Evolutionary conservation across 2,797 vertebrate species (phyloP), one percentile per base, ranked within the genome.

Genomic region (Pteronotus mesoamericanus): DNA sequence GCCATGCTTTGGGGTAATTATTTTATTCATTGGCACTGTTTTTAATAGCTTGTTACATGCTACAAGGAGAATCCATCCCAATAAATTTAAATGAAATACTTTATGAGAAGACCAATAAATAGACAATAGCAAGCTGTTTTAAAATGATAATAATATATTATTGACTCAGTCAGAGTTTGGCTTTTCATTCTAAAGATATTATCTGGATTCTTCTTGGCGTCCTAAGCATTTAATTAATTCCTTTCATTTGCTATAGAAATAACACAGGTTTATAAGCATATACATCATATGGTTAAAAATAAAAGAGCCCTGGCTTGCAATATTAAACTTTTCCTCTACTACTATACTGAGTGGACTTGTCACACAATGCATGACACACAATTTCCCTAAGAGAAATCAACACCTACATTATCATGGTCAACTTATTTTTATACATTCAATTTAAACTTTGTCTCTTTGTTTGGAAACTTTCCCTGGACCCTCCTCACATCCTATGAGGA

Each of bases 91-190:
- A 51, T 86, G 86, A 97, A 96, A 96, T 75, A 6, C 4, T 69
- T 69, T 84, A 74, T 78, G 89, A 92, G 6, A 22, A 37, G 24
- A 26, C 29, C 51, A 94, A 95, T 91, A 96, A 77, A 90, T 51
- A 93, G 44, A 94, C 1, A 42, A 95, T 1, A 89, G 32, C 53
- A 82, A 51, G n/a, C 86, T 75, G 2, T 0, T 89, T 92, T 24
- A 86, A 83, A 78, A 83, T 92, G 61, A 22, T 48, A 94, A 93
- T 97, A 86, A 96, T 97, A 95, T 61, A 64, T 91, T 97, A 97
- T 95, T 95, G 85, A 93, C 24, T 78, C 44, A 85, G 57, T 48
- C 94, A 93, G 9, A 61, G 48, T 74, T 85, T 89, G 24, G 10
- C 9, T 82, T 96, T 87, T 92, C 26, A 2, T 78, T 66, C 48